Conservation (phyloP, 2,888 invertebrate genomes). For the Tachina grossa region DNA sequence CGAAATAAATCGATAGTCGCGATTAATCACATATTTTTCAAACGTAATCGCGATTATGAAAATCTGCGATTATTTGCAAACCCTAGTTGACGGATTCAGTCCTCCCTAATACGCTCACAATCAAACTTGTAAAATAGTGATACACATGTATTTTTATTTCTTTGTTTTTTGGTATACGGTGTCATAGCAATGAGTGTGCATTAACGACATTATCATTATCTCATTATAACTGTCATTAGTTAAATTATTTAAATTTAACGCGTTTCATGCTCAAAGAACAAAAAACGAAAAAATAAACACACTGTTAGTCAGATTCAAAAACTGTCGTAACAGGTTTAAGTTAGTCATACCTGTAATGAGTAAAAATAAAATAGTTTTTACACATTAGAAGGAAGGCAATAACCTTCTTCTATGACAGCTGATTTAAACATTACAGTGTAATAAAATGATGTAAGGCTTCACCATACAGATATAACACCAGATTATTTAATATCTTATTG, state of each 20-base stretch:
- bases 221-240: slow-evolving; percentile 75
- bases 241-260: slow-evolving; percentile 76
- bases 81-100: too few species aligned
- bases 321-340: slow-evolving; percentile 12
- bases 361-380: not conserved
- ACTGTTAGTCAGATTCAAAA: slow-evolving; percentile 10
- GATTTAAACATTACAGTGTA: not conserved
- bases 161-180: too few species aligned
- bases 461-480: not conserved
- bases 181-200: not conserved
- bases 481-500: not conserved
- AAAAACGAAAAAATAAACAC: slow-evolving; percentile 8
- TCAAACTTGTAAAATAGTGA: too few species aligned
- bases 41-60: too few species aligned
- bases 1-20: too few species aligned
- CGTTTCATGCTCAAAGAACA: slow-evolving; percentile 54
- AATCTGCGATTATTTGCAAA: too few species aligned
- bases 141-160: too few species aligned
- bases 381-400: not conserved
- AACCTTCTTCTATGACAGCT: not conserved
- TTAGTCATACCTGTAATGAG: slow-evolving; percentile 28
- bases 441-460: not conserved
- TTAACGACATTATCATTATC: slow-evolving; percentile 65
- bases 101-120: too few species aligned
- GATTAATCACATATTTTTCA: too few species aligned